These are phyloP conservation scores for Hydrocynus forskahlii DNA, from an alignment of 2,797 vertebrate genomes.

Conservation along the genomic window DNA sequence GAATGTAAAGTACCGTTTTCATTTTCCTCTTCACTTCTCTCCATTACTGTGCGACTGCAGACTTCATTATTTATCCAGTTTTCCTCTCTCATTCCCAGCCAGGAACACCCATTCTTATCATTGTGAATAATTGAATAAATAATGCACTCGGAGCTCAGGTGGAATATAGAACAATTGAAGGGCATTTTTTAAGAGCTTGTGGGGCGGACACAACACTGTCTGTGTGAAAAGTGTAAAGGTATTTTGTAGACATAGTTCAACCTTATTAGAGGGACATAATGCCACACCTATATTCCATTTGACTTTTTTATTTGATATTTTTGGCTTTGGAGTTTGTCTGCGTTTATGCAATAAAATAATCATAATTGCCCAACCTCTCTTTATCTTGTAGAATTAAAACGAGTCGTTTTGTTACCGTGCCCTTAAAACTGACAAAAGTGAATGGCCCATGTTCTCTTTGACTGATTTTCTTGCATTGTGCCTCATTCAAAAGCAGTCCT, in stretches of 20 bases:
- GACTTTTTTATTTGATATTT: no score
- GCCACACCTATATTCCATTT: background rate
- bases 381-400: no score
- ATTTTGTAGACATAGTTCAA: background rate
- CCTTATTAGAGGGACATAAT: background rate
- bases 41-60: background rate
- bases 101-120: conserved; percentile 38
- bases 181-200: background rate
- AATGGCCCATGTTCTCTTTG: no score
- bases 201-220: background rate
- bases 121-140: conserved; percentile 39
- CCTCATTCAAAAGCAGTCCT: no score
- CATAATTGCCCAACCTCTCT: no score
- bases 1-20: conserved; percentile 46
- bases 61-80: conserved; percentile 43
- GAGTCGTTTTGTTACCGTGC: no score
- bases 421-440: no score
- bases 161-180: conserved; percentile 23
- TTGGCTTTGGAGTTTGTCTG: no score
- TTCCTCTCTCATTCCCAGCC: conserved; percentile 5
- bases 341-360: no score
- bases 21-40: conserved; percentile 44
- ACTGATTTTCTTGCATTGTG: no score
- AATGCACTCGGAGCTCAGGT: conserved; percentile 24
- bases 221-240: background rate